phyloP scores from a whole-genome alignment of 2,888 invertebrate genomes.

The Antheraea assamensis region DNA sequence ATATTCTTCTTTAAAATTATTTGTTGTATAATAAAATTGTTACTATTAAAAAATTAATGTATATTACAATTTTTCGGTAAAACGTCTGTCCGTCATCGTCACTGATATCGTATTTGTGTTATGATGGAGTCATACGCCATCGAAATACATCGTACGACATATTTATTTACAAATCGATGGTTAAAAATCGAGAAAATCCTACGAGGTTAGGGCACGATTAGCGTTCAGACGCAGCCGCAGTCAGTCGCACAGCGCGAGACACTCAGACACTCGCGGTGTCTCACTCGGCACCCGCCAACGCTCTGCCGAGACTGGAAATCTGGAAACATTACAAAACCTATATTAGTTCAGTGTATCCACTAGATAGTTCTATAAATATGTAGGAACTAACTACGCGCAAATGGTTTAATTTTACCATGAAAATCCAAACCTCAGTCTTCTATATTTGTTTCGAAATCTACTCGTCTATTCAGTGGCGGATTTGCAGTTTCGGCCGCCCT shows the following conservation, averaged over 20 bases:
- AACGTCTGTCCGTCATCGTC: neutral
- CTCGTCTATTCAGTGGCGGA: too few relatives aligned
- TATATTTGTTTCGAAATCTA: too few relatives aligned
- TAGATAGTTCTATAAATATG: too few relatives aligned
- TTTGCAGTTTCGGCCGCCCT: too few relatives aligned
- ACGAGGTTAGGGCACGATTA: neutral
- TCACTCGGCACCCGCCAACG: slow-evolving; percentile 10
- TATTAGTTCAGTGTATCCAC: neutral
- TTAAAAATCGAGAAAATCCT: neutral
- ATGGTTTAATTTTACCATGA: too few relatives aligned
- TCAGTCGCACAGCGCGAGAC: slow-evolving; percentile 20
- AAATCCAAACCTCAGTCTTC: too few relatives aligned
- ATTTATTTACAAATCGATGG: neutral
- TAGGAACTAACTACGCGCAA: too few relatives aligned
- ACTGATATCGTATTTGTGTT: slow-evolving; percentile 10
- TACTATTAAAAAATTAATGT: neutral
- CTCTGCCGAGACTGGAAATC: too few relatives aligned
- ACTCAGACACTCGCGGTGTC: slow-evolving; percentile 8
- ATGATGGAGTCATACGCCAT: neutral
- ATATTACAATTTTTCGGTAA: neutral
- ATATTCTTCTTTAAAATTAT: neutral
- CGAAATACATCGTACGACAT: neutral
- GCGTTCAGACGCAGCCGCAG: slow-evolving; percentile 11
- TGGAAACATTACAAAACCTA: neutral
- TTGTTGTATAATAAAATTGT: neutral